Percentiles rank a stretch among this genome's conserved stretches.
These are phyloP conservation scores for Drosophila kuntzei DNA, from an alignment of 2,888 invertebrate genomes.

Conservation along the genomic window DNA sequence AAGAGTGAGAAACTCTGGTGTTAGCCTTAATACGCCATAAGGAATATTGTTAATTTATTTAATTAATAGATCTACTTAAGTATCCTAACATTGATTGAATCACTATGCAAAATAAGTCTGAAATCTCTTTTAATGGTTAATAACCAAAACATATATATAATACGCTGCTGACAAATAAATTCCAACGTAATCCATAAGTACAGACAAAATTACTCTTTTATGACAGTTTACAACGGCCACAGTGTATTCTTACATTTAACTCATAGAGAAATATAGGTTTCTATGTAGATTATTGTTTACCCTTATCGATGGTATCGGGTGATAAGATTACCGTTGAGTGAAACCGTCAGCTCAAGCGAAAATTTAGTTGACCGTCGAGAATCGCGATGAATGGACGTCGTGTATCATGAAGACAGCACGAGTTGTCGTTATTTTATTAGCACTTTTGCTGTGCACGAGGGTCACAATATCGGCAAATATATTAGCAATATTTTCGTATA, in stretches of 20 bases:
- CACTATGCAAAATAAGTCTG: background rate
- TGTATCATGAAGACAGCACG: slow-evolving; percentile 6
- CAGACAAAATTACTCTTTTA: no score
- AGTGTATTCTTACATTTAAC: no score
- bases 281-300: background rate
- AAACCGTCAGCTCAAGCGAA: background rate
- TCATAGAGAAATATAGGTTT: background rate
- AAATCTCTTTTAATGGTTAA: no score
- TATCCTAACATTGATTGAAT: background rate
- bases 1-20: no score
- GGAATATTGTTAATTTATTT: no score
- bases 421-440: slow-evolving; percentile 6
- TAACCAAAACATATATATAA: no score
- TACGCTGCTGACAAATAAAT: no score
- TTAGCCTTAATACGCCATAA: no score
- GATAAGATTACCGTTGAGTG: slow-evolving; percentile 15
- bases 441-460: background rate
- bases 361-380: slow-evolving; percentile 19
- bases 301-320: background rate
- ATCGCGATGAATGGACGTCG: slow-evolving; percentile 18
- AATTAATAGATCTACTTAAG: background rate
- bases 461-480: slow-evolving; percentile 10
- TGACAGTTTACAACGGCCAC: no score
- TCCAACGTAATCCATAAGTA: no score
- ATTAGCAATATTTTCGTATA: slow-evolving; percentile 19